These are phyloP conservation scores for Ophion slaviceki DNA, from an alignment of 2,888 invertebrate species.

Conservation along the genomic window DNA sequence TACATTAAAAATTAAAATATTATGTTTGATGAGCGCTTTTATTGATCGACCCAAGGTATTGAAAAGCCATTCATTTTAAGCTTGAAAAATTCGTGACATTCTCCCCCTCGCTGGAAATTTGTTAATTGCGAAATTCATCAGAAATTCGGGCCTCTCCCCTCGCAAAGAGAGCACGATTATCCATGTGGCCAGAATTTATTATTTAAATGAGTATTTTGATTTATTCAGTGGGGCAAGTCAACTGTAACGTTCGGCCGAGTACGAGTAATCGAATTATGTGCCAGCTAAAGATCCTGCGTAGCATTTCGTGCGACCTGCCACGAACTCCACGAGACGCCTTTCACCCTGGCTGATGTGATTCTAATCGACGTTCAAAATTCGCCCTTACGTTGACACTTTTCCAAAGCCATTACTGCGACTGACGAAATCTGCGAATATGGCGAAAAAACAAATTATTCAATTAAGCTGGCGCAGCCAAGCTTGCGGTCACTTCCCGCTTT, in stretches of 20 bases:
- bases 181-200: conserved; percentile 11
- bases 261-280: conserved; percentile 37
- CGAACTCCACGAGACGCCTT: not conserved
- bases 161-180: not conserved
- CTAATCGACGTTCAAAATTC: not conserved
- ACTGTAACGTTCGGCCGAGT: conserved; percentile 10
- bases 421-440: not conserved
- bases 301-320: not conserved
- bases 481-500: not conserved
- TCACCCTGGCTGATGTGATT: not conserved
- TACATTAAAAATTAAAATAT: not conserved
- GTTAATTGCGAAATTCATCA: conserved; percentile 2
- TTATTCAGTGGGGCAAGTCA: not conserved
- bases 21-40: not conserved
- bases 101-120: not conserved
- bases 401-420: not conserved
- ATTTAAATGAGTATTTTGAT: conserved; percentile 19
- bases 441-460: not conserved
- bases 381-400: not conserved
- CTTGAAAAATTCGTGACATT: not conserved
- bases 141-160: not conserved
- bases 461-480: not conserved
- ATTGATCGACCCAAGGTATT: not conserved
- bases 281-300: not conserved
- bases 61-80: not conserved